These are phyloP conservation scores for Brachionus angularis DNA, from an alignment of 1,140 invertebrate species.

Conservation along the genomic window DNA sequence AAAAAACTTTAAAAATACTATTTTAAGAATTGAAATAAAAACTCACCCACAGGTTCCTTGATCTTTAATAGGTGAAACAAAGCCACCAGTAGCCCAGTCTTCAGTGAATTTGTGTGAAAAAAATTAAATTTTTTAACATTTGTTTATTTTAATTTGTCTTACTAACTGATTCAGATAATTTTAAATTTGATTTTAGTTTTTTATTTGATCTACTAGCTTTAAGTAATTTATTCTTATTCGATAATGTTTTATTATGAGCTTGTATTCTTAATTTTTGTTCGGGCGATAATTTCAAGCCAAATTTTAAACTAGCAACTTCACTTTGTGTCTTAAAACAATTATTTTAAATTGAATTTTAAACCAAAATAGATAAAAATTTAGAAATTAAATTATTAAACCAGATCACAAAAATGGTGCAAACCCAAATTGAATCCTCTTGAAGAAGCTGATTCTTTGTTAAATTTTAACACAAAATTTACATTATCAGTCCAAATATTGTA, in stretches of 20 bases:
- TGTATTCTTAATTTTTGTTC: conserved; percentile 5
- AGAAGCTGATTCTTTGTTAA: conserved; percentile 17
- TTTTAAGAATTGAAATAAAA: conserved; percentile 51
- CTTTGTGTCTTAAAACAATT: conserved; percentile 27
- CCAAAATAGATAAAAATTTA: too few species aligned
- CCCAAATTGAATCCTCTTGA: conserved; percentile 21
- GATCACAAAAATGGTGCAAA: conserved; percentile 25
- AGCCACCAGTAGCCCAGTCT: conserved; percentile 80
- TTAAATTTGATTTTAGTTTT: too few species aligned
- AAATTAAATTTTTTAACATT: not conserved
- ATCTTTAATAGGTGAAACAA: conserved; percentile 90
- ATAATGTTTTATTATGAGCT: not conserved
- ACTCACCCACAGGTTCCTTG: conserved; percentile 63
- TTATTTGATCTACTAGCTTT: not conserved
- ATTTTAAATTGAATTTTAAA: too few species aligned
- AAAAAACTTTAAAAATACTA: conserved; percentile 20
- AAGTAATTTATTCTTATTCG: not conserved
- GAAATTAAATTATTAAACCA: not conserved
- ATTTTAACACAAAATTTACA: not conserved
- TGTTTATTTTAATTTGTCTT: not conserved
- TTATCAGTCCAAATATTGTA: conserved; percentile 34
- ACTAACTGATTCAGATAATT: conserved; percentile 26
- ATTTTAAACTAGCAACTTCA: conserved; percentile 4
- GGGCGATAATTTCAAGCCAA: conserved; percentile 10
- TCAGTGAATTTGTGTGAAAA: not conserved